Evolutionary conservation across 2,888 invertebrate species (phyloP), one percentile per base, ranked within the genome.

Genomic region (Drosophila longiperda): DNA sequence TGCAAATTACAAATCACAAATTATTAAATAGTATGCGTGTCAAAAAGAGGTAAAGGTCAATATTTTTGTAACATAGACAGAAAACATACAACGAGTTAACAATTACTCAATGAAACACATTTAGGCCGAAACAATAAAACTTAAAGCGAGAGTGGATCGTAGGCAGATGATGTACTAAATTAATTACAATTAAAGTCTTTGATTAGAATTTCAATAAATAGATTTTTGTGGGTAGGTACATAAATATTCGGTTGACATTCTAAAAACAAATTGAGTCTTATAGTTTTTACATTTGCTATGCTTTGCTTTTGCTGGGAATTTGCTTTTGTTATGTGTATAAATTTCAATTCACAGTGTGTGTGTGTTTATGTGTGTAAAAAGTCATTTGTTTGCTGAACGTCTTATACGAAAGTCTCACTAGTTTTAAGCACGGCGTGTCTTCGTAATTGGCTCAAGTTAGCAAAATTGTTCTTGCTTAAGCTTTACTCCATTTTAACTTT

Each of bases 21-120:
- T 45, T 45, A 45, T 23, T 23, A 45, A 42, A 23, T 78, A 75
- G 55, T 84, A 82, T 69, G 85, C 87, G 79, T 82, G 86, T 90
- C 66, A 75, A 78, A 67, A 54, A 52, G 63, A 62, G 68, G 59
- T 72, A 71, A 76, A 78, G 77, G 77, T 81, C 71, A 71, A 67
- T 71, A 66, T 66, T 73, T 67, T 33, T 62, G 64, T 78, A 59
- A 82, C 72, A 73, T 79, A 73, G 72, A 65, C 64, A 73, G 72
- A 87, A 73, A 87, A 75, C 85, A 66, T 86, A 90, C 67, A 86
- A 89, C 88, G 66, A 90, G 80, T 76, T 90, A 90, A 86, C 90
- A 90, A 90, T 78, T 73, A 72, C 64, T 75, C 45, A 83, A 73
- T 63, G 57, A 49, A 52, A 64, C 59, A 75, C 42, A 73, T 48